phyloP scores from a whole-genome alignment of 2,113 vertebrate species.

The Lota lota region DNA sequence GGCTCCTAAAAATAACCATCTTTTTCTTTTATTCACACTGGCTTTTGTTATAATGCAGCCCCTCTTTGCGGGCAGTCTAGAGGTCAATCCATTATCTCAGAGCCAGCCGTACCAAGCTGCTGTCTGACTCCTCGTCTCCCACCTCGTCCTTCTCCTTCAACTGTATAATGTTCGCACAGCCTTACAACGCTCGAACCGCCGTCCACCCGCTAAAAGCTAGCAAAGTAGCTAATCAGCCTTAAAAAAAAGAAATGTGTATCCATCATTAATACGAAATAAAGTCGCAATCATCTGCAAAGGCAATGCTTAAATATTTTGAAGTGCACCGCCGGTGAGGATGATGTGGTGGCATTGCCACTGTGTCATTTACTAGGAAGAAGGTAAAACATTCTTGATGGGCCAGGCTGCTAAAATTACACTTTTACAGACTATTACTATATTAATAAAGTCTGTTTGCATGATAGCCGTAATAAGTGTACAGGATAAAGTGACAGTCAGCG shows the following conservation, averaged over 20 bases:
- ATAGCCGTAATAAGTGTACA: slow-evolving; percentile 17
- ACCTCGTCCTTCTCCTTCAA: slow-evolving; percentile 23
- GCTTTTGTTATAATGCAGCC: slow-evolving; percentile 76
- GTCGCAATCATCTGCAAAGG: too few relatives aligned
- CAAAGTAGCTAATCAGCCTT: too few relatives aligned
- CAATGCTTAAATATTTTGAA: too few relatives aligned
- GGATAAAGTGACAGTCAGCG: background rate
- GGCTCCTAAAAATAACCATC: slow-evolving; percentile 79
- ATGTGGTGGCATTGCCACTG: background rate
- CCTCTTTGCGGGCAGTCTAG: slow-evolving; percentile 70
- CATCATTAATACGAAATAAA: too few relatives aligned
- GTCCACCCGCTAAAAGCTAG: background rate
- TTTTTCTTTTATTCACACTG: slow-evolving; percentile 76
- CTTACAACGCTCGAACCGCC: slow-evolving; percentile 4
- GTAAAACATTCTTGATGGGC: too few relatives aligned
- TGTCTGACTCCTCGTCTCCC: slow-evolving; percentile 71
- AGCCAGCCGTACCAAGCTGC: slow-evolving; percentile 73
- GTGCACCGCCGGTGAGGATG: too few relatives aligned
- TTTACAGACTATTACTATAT: too few relatives aligned
- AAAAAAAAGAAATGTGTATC: too few relatives aligned
- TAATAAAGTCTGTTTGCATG: background rate
- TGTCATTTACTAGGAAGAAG: background rate
- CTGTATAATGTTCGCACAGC: slow-evolving; percentile 9
- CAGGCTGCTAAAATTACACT: too few relatives aligned
- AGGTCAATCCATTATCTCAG: slow-evolving; percentile 84